Base-by-base conservation (phyloP, 2,888 invertebrate genomes). In the Isoperla grammatica region DNA sequence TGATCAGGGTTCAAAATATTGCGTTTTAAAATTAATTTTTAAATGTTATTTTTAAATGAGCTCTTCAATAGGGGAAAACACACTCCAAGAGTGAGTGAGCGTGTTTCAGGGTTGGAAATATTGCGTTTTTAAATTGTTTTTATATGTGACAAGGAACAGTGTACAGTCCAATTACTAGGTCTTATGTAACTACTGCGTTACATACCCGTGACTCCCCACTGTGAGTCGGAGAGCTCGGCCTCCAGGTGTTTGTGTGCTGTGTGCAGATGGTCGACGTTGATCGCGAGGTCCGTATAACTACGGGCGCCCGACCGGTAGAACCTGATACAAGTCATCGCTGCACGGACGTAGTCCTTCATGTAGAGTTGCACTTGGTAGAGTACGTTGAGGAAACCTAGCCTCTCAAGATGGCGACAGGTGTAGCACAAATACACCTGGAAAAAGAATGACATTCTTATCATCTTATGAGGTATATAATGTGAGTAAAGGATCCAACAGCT, bases 291-390 rank as follows among this genome's bases (percentile, higher is more conserved):
- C 1, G 75, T 74, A 67, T 82, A 86, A 48, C 73, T 79, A 1
- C 74, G 74, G 6, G 80, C 79, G 64, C 81, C 80, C 56, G 82
- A 78, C n/a, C 82, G 77, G 73, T 88, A 90, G 70, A 89, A 84
- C 62, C 83, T 80, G 54, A 88, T 87, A 70, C 90, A 89, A 0
- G 89, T 88, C 77, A 90, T 88, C 4, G 88, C 83, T 0, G 90
- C 89, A 56, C 90, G 79, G 39, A 90, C 81, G 63, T 83, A 83
- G 72, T 90, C 90, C 39, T 82, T 81, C 71, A 87, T 82, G 56
- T 83, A 82, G 54, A 84, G 76, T 71, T 90, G 90, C 45, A 90
- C 72, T 62, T 84, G 82, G 75, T 89, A 89, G 5, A 91, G 75
- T n/a, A 84, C 84, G 62, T 89, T 81, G 12, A 87, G 75, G 6